phyloP scores from a whole-genome alignment of 2,113 vertebrate species.

The Pangasianodon hypophthalmus region DNA sequence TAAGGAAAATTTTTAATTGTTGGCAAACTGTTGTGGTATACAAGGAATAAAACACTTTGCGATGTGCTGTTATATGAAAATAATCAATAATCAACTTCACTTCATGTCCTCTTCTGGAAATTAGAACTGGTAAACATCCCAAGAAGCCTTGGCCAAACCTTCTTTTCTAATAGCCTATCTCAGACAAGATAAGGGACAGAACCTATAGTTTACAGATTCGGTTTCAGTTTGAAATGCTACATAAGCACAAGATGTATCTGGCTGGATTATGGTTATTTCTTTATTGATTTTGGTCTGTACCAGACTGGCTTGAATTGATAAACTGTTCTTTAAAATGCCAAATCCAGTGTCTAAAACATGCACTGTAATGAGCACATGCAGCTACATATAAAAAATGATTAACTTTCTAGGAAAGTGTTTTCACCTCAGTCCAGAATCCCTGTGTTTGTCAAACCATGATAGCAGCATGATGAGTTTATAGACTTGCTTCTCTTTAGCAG shows the following conservation, averaged over 20 bases:
- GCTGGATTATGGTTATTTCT: not conserved
- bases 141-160: not conserved
- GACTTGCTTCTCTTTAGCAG: conserved; percentile 12
- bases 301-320: not conserved
- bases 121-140: not conserved
- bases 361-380: not conserved
- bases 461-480: not conserved
- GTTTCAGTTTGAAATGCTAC: not conserved
- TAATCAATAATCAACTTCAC: not conserved
- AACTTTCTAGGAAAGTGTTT: not conserved
- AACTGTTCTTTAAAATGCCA: not conserved
- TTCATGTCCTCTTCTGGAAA: not conserved
- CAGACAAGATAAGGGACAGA: not conserved
- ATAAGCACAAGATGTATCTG: not conserved
- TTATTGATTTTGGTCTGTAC: not conserved
- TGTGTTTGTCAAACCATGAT: not conserved
- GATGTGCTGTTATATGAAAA: not conserved
- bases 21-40: too few relatives aligned
- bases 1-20: not conserved
- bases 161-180: not conserved
- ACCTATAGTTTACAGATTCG: not conserved
- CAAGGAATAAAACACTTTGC: not conserved
- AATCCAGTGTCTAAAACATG: not conserved
- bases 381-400: not conserved
- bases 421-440: not conserved